phyloP scores from a whole-genome alignment of 1,140 invertebrate genomes.

The Calephelis nemesis region DNA sequence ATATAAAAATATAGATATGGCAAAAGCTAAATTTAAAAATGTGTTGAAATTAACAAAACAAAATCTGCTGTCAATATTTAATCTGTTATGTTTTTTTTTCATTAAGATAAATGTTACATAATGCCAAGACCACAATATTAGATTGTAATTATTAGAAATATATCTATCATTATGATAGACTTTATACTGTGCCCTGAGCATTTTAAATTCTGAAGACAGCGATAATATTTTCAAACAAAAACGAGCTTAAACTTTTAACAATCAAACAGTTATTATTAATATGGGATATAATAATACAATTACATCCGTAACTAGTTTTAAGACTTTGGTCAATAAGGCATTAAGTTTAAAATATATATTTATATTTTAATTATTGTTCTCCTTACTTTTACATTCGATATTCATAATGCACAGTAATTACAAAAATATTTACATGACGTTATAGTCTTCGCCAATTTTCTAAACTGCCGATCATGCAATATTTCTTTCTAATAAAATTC shows the following conservation, averaged over 20 bases:
- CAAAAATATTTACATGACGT: constrained; percentile 65
- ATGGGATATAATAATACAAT: constrained; percentile 66
- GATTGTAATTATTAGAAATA: not conserved
- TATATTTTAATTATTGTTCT: constrained; percentile 78
- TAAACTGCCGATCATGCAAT: not conserved
- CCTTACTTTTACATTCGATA: constrained; percentile 70
- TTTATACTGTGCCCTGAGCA: not conserved
- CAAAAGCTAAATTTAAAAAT: no score
- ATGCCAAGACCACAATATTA: constrained; percentile 1
- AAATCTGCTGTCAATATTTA: no score
- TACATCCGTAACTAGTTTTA: constrained; percentile 74
- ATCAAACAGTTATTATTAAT: constrained; percentile 70
- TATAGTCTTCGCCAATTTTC: constrained; percentile 21
- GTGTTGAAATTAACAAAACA: no score
- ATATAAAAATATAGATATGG: no score
- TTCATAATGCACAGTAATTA: constrained; percentile 61
- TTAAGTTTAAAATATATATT: constrained; percentile 77
- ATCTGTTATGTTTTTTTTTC: no score
- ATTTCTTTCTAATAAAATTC: not conserved
- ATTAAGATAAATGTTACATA: not conserved
- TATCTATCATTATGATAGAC: not conserved
- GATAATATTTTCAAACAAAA: constrained; percentile 67
- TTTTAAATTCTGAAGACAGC: constrained; percentile 44
- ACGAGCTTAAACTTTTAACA: constrained; percentile 71
- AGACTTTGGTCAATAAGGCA: constrained; percentile 79